Evolutionary conservation across 2,797 vertebrate genomes (phyloP), one percentile per base, ranked within the genome.

Genomic region (Gambusia yucatana): DNA sequence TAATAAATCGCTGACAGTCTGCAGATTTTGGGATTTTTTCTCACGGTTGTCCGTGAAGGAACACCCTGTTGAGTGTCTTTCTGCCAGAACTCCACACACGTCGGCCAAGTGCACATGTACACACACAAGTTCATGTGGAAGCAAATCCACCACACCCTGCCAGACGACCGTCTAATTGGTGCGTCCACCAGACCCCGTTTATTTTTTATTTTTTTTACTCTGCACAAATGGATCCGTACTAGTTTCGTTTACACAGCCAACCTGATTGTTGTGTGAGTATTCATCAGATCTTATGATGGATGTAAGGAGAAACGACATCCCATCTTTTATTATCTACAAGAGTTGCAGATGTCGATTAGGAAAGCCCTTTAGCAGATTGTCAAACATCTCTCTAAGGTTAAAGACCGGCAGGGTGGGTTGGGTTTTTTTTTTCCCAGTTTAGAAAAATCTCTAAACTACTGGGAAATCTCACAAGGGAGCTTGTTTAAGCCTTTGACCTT

Each of bases 61-160:
- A 94, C 92, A 92, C 90, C 88, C 92, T 87, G 57, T 75, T 87
- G 79, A 87, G 79, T 55, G 52, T 86, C 65, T 84, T 61, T 77
- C 76, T 86, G 89, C 90, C 93, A 95, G 90, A 94, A 87, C 86
- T 89, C 90, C 82, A 90, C 91, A 92, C 86, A 85, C 92, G 85
- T 84, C 79, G 85, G 90, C 93, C 92, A 93, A 81, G 57, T 72
- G 78, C 52, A 84, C 61, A 48, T 47, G 77, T 46, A 78, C 63
- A 72, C 55, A 80, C 72, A 59, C 67, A 80, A 33, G 33, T 50
- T 77, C 84, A 81, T 25, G 70, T 86, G 85, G 83, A 89, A 81
- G 85, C 80, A 77, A 86, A 73, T 72, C 82, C 74, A 52, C 92
- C 92, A 93, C 92, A 72, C 92, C 90, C 88, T 86, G 72, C 76